phyloP scores from a whole-genome alignment of 2,797 vertebrate species.

The Australoheros facetus region DNA sequence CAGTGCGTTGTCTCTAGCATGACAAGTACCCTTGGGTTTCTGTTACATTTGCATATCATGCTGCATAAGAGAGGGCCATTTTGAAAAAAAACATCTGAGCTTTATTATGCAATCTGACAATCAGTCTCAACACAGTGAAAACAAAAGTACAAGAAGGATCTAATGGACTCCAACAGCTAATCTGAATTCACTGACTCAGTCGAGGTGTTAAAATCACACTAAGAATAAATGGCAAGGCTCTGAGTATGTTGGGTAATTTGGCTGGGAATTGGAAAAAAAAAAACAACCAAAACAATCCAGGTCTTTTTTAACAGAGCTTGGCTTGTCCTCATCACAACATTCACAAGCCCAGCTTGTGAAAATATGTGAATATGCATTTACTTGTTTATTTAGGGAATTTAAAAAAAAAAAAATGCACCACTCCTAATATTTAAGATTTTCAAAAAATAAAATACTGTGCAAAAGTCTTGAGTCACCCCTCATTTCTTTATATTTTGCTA shows the following conservation, averaged over 20 bases:
- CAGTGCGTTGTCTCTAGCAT: slow-evolving; percentile 9
- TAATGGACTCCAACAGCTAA: neutral
- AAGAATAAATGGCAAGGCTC: slow-evolving; percentile 9
- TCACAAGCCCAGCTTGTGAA: neutral
- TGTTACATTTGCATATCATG: slow-evolving; percentile 19
- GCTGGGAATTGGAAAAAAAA: neutral
- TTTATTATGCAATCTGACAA: neutral
- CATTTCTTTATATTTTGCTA: neutral
- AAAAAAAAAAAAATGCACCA: neutral
- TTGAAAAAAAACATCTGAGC: neutral
- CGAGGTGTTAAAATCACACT: slow-evolving; percentile 24
- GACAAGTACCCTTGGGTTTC: slow-evolving; percentile 5
- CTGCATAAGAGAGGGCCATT: neutral
- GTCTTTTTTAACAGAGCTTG: slow-evolving; percentile 8
- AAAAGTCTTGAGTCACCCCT: neutral
- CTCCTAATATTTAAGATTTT: no score
- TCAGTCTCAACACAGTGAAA: slow-evolving; percentile 6
- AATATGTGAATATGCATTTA: neutral
- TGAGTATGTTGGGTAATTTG: slow-evolving; percentile 12
- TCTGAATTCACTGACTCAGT: slow-evolving; percentile 14
- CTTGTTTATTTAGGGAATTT: neutral
- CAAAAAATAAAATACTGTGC: no score
- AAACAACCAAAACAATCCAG: neutral
- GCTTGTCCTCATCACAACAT: slow-evolving; percentile 5
- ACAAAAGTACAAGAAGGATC: neutral